Base-by-base conservation (phyloP, 2,888 invertebrate species). In the Nemoura dubitans region DNA sequence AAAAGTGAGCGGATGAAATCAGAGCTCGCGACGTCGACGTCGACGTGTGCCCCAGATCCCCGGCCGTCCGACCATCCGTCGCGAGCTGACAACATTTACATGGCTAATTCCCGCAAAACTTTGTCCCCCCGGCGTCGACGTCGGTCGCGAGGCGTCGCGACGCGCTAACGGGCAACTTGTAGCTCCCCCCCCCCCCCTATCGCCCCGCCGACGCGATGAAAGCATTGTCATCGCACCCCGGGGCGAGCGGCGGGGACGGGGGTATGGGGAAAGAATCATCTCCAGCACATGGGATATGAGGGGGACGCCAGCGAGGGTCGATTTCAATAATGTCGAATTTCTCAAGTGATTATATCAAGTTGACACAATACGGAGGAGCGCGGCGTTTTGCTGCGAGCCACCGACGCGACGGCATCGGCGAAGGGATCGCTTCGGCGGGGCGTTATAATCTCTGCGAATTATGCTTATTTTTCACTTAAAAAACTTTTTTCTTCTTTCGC, bases 311-410 rank as follows among this genome's bases (percentile, higher is more conserved):
- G 59, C 36, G 59, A 59, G 59, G 59, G 59, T 59, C 59, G 59
- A 59, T 59, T 59, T 59, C 59, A 59, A 59, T 59, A 59, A 59
- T 59, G 59, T 59, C 59, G 59, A 59, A 59, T 59, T 59, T 59
- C 59, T 59, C 59, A 59, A 59, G 59, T 59, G 59, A 59, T 59
- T 59, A 59, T 59, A 59, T 59, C 59, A 59, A 59, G 59, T 59
- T 59, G 59, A 59, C 59, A 59, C 59, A 59, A 59, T 59, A 14
- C n/a, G n/a, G n/a, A n/a, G n/a, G n/a, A n/a, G n/a, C 59, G 59
- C 3, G 10, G 59, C 59, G 21, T 21, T 59, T 2, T 59, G 59
- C 36, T 36, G n/a, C 36, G 36, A 6, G 36, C 16, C 10, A 59
- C 59, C 16, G 59, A 59, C 2, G 16, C 59, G 59, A 59, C 59